These are phyloP conservation scores for Papilio elwesi DNA, from an alignment of 2,888 invertebrate genomes.

Conservation along the genomic window DNA sequence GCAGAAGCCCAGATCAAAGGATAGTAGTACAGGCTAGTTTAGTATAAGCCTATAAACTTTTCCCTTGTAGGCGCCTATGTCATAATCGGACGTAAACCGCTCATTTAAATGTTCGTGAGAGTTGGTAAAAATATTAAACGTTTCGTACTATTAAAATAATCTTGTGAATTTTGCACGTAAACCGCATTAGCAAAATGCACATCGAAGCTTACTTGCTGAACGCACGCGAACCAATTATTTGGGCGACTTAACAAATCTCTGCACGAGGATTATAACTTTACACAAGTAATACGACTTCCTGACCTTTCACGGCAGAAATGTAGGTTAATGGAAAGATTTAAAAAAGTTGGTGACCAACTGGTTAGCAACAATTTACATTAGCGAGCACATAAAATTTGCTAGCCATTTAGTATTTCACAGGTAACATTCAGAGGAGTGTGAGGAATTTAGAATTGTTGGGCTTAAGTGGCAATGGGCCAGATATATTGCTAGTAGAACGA, in stretches of 20 bases:
- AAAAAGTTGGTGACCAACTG: not conserved
- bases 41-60: no score
- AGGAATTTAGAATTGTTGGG: no score
- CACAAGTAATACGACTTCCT: constrained; percentile 17
- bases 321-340: constrained; percentile 14
- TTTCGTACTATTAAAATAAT: not conserved
- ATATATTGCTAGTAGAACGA: no score
- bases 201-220: not conserved
- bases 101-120: no score
- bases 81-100: no score
- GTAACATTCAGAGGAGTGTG: no score
- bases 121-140: not conserved
- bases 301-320: not conserved
- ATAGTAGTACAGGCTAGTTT: no score
- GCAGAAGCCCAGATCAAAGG: not conserved
- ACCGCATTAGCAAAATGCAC: constrained; percentile 5
- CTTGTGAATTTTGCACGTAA: constrained; percentile 14
- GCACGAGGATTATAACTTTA: constrained; percentile 23
- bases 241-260: constrained; percentile 2
- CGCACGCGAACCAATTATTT: constrained; percentile 37
- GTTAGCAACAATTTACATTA: not conserved
- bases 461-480: no score
- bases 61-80: no score
- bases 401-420: not conserved
- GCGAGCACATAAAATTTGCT: not conserved